Evolutionary conservation across 2,797 vertebrate genomes (phyloP).

Genomic region (Chiloscyllium punctatum): DNA sequence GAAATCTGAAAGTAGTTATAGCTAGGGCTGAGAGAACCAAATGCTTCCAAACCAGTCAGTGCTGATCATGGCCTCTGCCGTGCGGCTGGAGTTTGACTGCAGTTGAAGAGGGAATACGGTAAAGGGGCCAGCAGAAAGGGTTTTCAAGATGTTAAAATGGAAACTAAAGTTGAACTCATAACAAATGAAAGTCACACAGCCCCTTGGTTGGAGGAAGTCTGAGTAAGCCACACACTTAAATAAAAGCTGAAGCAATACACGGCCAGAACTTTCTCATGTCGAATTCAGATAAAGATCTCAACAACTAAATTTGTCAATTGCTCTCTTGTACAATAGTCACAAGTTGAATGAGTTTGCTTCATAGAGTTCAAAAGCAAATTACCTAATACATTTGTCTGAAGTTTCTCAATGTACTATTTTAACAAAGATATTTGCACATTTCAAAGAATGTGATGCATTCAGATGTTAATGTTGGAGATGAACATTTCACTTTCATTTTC

Average conservation of each 20-base stretch:
- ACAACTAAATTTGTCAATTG: not conserved
- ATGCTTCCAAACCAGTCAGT: not conserved
- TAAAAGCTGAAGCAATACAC: not conserved
- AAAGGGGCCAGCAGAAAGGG: not conserved
- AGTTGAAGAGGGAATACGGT: not conserved
- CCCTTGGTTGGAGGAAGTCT: not conserved
- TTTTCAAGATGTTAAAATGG: not conserved
- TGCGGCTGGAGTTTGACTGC: not conserved
- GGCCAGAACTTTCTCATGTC: too few relatives aligned
- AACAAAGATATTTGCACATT: not conserved
- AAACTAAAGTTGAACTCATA: not conserved
- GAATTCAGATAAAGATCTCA: not conserved
- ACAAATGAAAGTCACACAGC: not conserved
- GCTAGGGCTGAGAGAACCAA: not conserved
- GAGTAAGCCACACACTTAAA: not conserved
- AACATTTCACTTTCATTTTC: not conserved
- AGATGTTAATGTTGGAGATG: not conserved
- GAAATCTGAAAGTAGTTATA: constrained; percentile 14
- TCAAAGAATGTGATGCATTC: not conserved
- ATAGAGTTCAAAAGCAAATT: not conserved
- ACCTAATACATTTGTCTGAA: not conserved
- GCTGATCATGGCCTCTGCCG: not conserved
- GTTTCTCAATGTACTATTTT: not conserved
- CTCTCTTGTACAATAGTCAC: not conserved
- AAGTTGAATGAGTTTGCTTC: not conserved